Base-by-base conservation (phyloP, 2,797 vertebrate species). In the Galago senegalensis region DNA sequence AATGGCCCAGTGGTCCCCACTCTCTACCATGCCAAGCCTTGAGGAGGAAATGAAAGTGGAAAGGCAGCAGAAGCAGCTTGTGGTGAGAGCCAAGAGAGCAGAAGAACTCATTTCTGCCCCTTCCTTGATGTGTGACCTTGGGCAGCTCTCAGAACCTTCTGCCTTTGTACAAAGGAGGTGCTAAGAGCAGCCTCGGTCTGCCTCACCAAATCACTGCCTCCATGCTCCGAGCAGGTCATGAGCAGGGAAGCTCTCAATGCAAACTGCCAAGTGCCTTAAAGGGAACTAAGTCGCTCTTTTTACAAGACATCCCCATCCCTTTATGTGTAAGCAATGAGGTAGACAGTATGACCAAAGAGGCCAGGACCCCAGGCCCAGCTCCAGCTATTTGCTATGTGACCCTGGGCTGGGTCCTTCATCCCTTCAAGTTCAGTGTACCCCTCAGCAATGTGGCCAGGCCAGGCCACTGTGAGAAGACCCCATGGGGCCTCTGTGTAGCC, bases 201-300 rank as follows among this genome's bases (percentile, higher is more conserved):
- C 49, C 58, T 75, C 72, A n/a, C 31, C 73, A 46, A 90, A 63
- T 84, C 16, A 8, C 37, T 34, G 75, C 61, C 21, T 20, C 58
- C 21, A 3, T 1, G 53, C 12, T 83, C 69, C 88, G 53, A 89
- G 53, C 58, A 81, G 65, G 27, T 67, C 21, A 58, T 0, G 1
- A 17, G 56, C 60, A 89, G 25, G 53, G 10, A 65, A 25, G 31
- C 17, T 90, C 43, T 72, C 77, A 29, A 40, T 83, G 63, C 46
- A 89, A 97, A 80, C 29, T 70, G 6, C 29, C 37, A 60, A 89
- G 70, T 13, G 16, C 29, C 72, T 87, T 65, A 72, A 84, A 94
- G 80, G n/a, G 25, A 27, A 79, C 9, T 7, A 34, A 4, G 0
- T 0, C 49, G 23, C 67, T 82, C 25, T 70, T 84, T 91, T 40